These are phyloP conservation scores for Andricus curvator DNA, from an alignment of 2,888 invertebrate genomes.

Conservation along the genomic window DNA sequence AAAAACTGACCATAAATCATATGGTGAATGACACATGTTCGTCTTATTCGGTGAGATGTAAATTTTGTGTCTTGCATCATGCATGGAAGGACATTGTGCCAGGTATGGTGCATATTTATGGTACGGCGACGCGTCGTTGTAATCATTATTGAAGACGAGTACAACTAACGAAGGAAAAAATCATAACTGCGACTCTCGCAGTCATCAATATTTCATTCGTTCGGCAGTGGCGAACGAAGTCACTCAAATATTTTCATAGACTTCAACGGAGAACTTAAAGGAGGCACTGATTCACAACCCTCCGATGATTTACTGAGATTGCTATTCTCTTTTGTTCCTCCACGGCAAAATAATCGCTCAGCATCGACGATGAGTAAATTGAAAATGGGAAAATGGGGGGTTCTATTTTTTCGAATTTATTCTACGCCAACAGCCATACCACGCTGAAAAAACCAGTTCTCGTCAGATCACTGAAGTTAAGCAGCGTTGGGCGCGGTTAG, in stretches of 20 bases:
- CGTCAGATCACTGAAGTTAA: too few species aligned
- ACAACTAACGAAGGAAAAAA: slow-evolving; percentile 58
- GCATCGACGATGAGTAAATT: neutral
- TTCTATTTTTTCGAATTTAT: neutral
- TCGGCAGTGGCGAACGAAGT: slow-evolving; percentile 23
- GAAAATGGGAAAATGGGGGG: neutral
- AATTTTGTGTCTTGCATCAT: neutral
- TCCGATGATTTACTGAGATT: slow-evolving; percentile 30
- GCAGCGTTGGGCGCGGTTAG: too few species aligned
- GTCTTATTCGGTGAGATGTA: slow-evolving; percentile 33
- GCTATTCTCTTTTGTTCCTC: neutral
- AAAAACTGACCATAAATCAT: slow-evolving; percentile 25
- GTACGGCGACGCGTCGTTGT: slow-evolving; percentile 54
- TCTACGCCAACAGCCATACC: too few species aligned
- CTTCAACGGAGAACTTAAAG: neutral
- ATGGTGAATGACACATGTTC: slow-evolving; percentile 22
- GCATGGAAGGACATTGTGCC: slow-evolving; percentile 18
- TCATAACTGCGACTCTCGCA: slow-evolving; percentile 30
- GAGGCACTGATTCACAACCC: slow-evolving; percentile 23
- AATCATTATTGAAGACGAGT: slow-evolving; percentile 57
- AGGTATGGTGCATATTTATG: slow-evolving; percentile 63
- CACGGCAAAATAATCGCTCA: neutral
- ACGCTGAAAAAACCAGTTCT: too few species aligned
- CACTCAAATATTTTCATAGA: slow-evolving; percentile 17
- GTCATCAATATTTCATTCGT: slow-evolving; percentile 41